Percentiles rank a stretch among this genome's conserved stretches.
Evolutionary conservation across 2,888 invertebrate species (phyloP).

Genomic region (Sturmia bella): DNA sequence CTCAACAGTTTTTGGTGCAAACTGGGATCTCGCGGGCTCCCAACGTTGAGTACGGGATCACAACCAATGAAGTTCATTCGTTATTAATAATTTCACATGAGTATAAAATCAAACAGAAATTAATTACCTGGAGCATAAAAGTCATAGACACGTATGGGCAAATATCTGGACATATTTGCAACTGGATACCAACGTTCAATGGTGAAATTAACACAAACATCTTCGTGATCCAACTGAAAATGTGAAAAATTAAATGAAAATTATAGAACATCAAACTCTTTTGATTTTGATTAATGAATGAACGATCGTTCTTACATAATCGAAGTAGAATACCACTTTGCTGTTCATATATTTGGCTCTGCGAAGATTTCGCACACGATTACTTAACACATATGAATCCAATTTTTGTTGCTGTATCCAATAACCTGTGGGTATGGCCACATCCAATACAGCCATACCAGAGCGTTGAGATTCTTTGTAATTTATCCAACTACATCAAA

Average conservation of each 20-base stretch:
- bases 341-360: slow-evolving; percentile 91
- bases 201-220: slow-evolving; percentile 95
- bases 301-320: slow-evolving; percentile 93
- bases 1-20: no score
- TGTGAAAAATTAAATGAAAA: slow-evolving; percentile 11
- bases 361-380: slow-evolving; percentile 90
- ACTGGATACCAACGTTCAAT: slow-evolving; percentile 97
- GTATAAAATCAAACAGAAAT: no score
- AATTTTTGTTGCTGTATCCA: slow-evolving; percentile 94
- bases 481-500: slow-evolving; percentile 88
- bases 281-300: not conserved
- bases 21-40: no score
- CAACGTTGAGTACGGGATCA: no score
- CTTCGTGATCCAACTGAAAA: slow-evolving; percentile 89
- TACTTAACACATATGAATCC: slow-evolving; percentile 91
- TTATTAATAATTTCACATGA: not conserved
- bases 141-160: slow-evolving; percentile 95
- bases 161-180: slow-evolving; percentile 96
- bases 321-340: slow-evolving; percentile 96
- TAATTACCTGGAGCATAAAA: slow-evolving; percentile 96
- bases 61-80: not conserved
- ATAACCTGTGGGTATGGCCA: slow-evolving; percentile 94
- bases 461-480: slow-evolving; percentile 90
- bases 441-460: slow-evolving; percentile 93
- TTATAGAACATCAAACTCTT: not conserved